Conservation (phyloP, 2,113 vertebrate species). For the Candoia aspera region DNA sequence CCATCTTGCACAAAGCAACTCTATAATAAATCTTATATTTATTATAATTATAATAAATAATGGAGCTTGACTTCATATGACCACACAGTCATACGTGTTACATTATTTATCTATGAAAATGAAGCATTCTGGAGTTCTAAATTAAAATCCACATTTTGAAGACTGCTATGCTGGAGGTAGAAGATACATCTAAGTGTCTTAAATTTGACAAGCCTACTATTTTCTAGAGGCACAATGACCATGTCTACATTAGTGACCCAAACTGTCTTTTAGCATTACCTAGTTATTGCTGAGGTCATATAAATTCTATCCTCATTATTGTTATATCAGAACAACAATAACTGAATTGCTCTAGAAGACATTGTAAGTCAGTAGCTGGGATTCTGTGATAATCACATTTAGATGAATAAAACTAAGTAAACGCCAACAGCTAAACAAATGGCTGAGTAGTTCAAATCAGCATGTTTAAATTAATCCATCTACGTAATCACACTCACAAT, state of each 20-base stretch:
- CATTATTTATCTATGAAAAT: background rate
- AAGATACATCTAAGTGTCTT: background rate
- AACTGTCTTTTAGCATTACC: too few species aligned
- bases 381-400: background rate
- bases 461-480: background rate
- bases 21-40: too few species aligned
- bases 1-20: too few species aligned
- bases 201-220: background rate
- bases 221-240: background rate
- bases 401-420: constrained; percentile 1
- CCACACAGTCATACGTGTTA: background rate
- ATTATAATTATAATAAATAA: too few species aligned
- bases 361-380: background rate
- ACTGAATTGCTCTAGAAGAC: background rate
- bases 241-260: too few species aligned
- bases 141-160: background rate
- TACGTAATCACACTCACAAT: too few species aligned
- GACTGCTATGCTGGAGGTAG: too few species aligned
- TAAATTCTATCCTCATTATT: too few species aligned
- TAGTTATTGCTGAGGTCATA: too few species aligned
- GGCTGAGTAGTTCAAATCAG: background rate
- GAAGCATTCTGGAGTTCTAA: background rate
- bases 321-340: too few species aligned
- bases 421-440: background rate
- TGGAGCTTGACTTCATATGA: background rate